Evolutionary conservation across 2,113 vertebrate genomes (phyloP).

Genomic region (Perccottus glenii): DNA sequence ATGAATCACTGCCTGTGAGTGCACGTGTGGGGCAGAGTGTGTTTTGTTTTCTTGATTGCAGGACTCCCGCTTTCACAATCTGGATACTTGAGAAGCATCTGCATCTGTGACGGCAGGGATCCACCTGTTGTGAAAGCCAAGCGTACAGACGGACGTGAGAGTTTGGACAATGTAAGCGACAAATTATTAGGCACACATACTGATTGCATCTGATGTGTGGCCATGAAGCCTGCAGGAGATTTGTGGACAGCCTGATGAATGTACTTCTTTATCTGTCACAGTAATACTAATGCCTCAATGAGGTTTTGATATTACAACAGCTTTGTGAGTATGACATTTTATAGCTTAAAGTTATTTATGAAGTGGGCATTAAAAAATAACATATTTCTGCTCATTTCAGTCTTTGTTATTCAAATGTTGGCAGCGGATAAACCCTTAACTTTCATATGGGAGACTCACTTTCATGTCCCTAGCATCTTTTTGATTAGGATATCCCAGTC

Average conservation of each 20-base stretch:
- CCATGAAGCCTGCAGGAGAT: slow-evolving; percentile 43
- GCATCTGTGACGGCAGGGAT: slow-evolving; percentile 36
- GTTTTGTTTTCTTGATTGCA: slow-evolving; percentile 30
- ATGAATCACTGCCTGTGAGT: slow-evolving; percentile 1
- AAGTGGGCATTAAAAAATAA: background rate
- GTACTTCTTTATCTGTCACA: background rate
- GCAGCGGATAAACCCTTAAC: background rate
- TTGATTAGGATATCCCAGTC: no score
- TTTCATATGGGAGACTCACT: background rate
- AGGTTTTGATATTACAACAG: background rate
- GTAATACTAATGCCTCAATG: background rate
- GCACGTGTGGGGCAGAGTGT: slow-evolving; percentile 8
- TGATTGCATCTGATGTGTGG: slow-evolving; percentile 54
- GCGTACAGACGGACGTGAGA: slow-evolving; percentile 37
- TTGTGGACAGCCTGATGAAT: slow-evolving; percentile 19
- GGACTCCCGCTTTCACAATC: slow-evolving; percentile 30
- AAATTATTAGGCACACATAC: slow-evolving; percentile 37
- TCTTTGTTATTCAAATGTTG: background rate
- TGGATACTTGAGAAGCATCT: slow-evolving; percentile 49
- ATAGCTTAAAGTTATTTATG: background rate
- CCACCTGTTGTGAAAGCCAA: slow-evolving; percentile 54
- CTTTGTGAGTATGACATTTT: background rate
- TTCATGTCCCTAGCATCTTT: no score
- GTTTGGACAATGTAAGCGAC: slow-evolving; percentile 20
- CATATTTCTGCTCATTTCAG: background rate